Base-by-base conservation (phyloP, 2,113 vertebrate species). In the Heterotilapia buettikoferi region DNA sequence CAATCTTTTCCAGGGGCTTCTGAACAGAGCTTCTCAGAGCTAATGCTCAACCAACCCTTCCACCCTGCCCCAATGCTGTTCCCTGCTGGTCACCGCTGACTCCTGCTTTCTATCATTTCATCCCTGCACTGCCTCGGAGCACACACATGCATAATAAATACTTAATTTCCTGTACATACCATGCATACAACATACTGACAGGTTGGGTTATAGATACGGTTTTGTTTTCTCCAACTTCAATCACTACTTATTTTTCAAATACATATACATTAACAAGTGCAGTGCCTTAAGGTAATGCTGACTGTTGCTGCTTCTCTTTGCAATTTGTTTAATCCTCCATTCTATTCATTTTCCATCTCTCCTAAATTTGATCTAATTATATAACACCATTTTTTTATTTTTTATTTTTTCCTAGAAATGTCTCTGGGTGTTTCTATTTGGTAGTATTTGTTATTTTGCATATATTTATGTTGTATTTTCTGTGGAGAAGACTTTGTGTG, bases 71-170 rank as follows among this genome's bases (percentile, higher is more conserved):
- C 93, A 94, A 90, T 97, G 97, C 98, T 97, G 97, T 97, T 97
- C 97, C 96, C 97, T 97, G 97, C 97, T 97, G 97, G 97, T 97
- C 97, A 97, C 97, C 95, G 97, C 95, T 96, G 96, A 94, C 89
- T 93, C 92, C 96, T 94, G 96, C 98, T 99, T 98, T 97, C 97
- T 98, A 94, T 97, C 98, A 98, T 98, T 98, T 97, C 97, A 97
- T 97, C 97, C 98, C 97, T 97, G 97, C 91, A 81, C 92, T 97
- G 97, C 97, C 96, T 96, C 96, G 97, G 96, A 92, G 84, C 85
- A 61, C 83, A 84, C 89, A 80, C 71, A 82, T 26, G 57, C 80
- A 61, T 52, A 78, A 54, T 47, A 56, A 38, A 82, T 47, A 40
- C 80, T 59, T 59, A n/a, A 82, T 80, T 73, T 59, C 38, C 76